phyloP scores from a whole-genome alignment of 2,888 invertebrate species.

The Ditula angustiorana region DNA sequence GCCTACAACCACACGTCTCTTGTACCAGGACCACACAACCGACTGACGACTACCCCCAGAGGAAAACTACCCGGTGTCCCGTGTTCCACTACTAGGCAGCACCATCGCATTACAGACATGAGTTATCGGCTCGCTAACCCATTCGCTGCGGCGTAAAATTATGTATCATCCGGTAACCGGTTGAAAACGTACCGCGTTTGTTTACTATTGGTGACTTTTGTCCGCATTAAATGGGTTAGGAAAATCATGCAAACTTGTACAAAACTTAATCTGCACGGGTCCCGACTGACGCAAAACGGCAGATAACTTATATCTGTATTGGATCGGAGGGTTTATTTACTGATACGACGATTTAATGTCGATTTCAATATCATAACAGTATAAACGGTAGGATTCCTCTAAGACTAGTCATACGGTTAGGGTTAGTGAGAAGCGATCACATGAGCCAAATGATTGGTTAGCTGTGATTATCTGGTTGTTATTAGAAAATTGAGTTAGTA shows the following conservation, averaged over 20 bases:
- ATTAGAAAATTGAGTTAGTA: slow-evolving; percentile 48
- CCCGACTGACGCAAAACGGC: not conserved
- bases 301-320: not conserved
- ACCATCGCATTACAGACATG: not conserved
- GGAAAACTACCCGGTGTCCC: slow-evolving; percentile 24
- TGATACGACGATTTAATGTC: not conserved
- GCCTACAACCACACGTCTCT: slow-evolving; percentile 74
- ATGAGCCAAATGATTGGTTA: slow-evolving; percentile 66
- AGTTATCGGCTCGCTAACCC: not conserved
- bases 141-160: not conserved
- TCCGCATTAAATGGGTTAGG: not conserved
- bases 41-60: slow-evolving; percentile 1
- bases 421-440: slow-evolving; percentile 70
- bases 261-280: not conserved
- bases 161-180: no score
- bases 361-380: not conserved
- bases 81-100: not conserved
- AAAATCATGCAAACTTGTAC: no score
- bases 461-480: slow-evolving; percentile 51
- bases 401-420: slow-evolving; percentile 51
- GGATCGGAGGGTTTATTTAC: not conserved
- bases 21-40: slow-evolving; percentile 47
- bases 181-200: no score
- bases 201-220: no score
- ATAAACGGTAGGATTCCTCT: slow-evolving; percentile 41